These are phyloP conservation scores for Sander lucioperca DNA, from an alignment of 2,113 vertebrate species.

Conservation along the genomic window DNA sequence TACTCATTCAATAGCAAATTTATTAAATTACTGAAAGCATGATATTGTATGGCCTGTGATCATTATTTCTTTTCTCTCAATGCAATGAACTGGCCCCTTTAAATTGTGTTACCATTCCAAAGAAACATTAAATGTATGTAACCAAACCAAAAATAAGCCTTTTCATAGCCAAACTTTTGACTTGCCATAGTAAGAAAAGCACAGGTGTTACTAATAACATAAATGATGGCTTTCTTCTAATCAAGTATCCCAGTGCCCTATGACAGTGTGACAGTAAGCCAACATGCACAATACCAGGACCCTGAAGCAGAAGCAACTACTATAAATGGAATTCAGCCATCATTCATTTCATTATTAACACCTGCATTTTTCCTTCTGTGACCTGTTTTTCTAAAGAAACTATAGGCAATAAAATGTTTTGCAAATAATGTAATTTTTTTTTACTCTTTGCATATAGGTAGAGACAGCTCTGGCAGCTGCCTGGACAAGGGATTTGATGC, in stretches of 20 bases:
- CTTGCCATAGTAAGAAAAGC: not conserved
- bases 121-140: not conserved
- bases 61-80: too few species aligned
- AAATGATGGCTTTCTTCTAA: not conserved
- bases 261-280: not conserved
- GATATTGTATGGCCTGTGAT: not conserved
- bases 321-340: not conserved
- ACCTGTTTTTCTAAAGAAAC: too few species aligned
- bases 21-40: not conserved
- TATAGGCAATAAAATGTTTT: not conserved
- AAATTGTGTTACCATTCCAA: not conserved
- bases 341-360: not conserved
- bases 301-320: not conserved
- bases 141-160: not conserved
- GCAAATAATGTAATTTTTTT: not conserved
- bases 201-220: not conserved
- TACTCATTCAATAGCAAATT: not conserved
- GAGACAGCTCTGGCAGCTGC: conserved; percentile 20
- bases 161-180: not conserved
- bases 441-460: not conserved
- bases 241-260: not conserved
- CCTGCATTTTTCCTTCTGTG: not conserved
- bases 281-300: not conserved
- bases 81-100: not conserved
- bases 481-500: conserved; percentile 35